A percentile compares a stretch with the other conserved stretches of the same genome.
phyloP scores from a whole-genome alignment of 2,888 invertebrate species.

The Epicampocera succincta region DNA sequence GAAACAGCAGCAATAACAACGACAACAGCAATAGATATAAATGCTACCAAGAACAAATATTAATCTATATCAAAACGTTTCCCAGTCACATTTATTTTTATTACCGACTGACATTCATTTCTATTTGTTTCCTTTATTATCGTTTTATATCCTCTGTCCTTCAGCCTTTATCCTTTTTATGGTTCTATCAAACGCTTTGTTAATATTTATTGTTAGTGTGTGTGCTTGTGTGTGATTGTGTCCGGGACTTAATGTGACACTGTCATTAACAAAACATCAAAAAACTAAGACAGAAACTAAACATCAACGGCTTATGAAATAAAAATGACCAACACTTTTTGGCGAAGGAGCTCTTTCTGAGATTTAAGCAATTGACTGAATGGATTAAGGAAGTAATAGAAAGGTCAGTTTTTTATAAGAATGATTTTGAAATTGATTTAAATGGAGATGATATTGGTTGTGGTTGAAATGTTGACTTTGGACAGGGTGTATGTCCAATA shows the following conservation, averaged over 20 bases:
- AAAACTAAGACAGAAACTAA: constrained; percentile 21
- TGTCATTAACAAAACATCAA: constrained; percentile 55
- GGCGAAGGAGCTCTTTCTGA: constrained; percentile 32
- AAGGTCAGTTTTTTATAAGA: constrained; percentile 4
- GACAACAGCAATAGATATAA: constrained; percentile 9
- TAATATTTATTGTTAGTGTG: constrained; percentile 1
- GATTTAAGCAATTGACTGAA: constrained; percentile 36
- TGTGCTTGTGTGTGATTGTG: background rate
- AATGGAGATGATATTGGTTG: constrained; percentile 47
- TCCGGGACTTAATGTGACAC: constrained; percentile 53
- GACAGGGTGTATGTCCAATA: too few relatives aligned
- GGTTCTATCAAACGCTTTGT: constrained; percentile 5
- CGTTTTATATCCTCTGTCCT: constrained; percentile 58
- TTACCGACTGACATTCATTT: constrained; percentile 81
- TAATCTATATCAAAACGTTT: constrained; percentile 59
- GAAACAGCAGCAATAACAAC: constrained; percentile 18
- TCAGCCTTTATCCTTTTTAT: constrained; percentile 46
- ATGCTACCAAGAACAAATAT: constrained; percentile 28
- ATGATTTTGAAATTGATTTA: constrained; percentile 48
- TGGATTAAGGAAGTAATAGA: constrained; percentile 17
- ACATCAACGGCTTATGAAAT: constrained; percentile 14
- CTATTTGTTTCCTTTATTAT: constrained; percentile 77
- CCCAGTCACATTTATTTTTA: constrained; percentile 79
- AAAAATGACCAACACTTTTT: constrained; percentile 48
- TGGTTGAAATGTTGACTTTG: too few relatives aligned